Percentiles rank a stretch among this genome's conserved stretches.
Evolutionary conservation across 1,140 invertebrate species (phyloP).

Genomic region (Cotesia vestalis): DNA sequence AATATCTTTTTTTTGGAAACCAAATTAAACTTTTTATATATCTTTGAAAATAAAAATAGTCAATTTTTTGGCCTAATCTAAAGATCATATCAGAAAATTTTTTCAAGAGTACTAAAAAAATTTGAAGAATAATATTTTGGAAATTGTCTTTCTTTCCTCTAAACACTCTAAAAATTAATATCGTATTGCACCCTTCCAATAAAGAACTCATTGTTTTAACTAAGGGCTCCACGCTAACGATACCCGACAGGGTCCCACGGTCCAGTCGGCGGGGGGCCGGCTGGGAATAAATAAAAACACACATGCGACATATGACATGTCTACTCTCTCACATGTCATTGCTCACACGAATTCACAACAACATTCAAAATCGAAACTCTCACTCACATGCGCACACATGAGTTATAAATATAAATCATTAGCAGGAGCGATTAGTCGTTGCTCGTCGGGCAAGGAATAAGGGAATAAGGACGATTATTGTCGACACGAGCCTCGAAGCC

Average conservation of each 20-base stretch:
- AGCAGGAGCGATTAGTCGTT: slow-evolving; percentile 62
- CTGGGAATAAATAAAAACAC: slow-evolving; percentile 5
- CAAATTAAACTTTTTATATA: too few species aligned
- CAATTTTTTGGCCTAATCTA: too few species aligned
- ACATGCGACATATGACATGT: neutral
- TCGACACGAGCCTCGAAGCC: slow-evolving; percentile 50
- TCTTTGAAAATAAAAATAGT: too few species aligned
- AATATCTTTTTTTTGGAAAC: too few species aligned
- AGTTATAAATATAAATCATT: slow-evolving; percentile 60
- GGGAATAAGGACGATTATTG: slow-evolving; percentile 58
- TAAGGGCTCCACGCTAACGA: neutral
- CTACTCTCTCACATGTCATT: neutral
- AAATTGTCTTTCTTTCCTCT: too few species aligned
- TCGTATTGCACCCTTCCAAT: too few species aligned
- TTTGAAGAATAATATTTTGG: too few species aligned
- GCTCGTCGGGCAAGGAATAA: slow-evolving; percentile 36
- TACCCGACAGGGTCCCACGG: slow-evolving; percentile 18
- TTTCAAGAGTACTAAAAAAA: too few species aligned
- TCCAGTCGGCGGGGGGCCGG: slow-evolving; percentile 18
- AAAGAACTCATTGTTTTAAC: too few species aligned
- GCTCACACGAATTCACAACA: slow-evolving; percentile 17
- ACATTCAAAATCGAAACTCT: too few species aligned
- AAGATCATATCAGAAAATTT: too few species aligned
- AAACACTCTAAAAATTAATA: too few species aligned
- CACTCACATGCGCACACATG: neutral